Base-by-base conservation (phyloP, 2,797 vertebrate species). In the Anguilla anguilla region DNA sequence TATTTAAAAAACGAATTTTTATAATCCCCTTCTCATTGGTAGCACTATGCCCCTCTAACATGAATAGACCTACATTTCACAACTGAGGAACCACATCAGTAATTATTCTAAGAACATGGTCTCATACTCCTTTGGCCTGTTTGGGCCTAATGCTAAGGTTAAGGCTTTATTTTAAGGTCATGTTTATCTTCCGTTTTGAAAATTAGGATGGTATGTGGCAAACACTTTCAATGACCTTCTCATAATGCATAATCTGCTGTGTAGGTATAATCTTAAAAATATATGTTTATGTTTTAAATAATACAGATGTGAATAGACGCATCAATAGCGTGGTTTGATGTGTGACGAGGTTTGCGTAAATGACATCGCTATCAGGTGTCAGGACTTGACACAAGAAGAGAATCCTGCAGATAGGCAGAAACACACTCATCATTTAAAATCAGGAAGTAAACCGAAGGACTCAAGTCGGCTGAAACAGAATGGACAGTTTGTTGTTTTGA, bases 361-460 rank as follows among this genome's bases (percentile, higher is more conserved):
- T 15, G 28, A 74, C 39, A 43, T 79, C 46, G 28, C 39, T 19
- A 51, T 82, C 22, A 46, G 79, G 79, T 86, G 89, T 91, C 91
- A 91, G 91, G 89, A 91, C 90, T 89, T 90, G 90, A 91, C 91
- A 91, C 87, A 31, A 86, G 87, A 88, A 28, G 67, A 88, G 61
- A 82, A n/a, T 74, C 69, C n/a, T 43, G 46, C 53, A 28, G 61
- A 64, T 57, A 6, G 19, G 25, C 79, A 82, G 19, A 51, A 6
- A 51, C 46, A 49, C 43, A 6, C 74, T 61, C 92, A 89, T 88
- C 89, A 87, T 92, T 88, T 93, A 59, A 94, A 96, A 96, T 92
- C 91, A 95, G 96, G 96, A 97, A 97, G 96, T 96, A 92, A 92
- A 92, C 92, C 94, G 84, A 92, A 89, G 55, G 86, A 92, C 91